Evolutionary conservation across 2,888 invertebrate species (phyloP).

Genomic region (Acanthococcus lagerstroemiae): DNA sequence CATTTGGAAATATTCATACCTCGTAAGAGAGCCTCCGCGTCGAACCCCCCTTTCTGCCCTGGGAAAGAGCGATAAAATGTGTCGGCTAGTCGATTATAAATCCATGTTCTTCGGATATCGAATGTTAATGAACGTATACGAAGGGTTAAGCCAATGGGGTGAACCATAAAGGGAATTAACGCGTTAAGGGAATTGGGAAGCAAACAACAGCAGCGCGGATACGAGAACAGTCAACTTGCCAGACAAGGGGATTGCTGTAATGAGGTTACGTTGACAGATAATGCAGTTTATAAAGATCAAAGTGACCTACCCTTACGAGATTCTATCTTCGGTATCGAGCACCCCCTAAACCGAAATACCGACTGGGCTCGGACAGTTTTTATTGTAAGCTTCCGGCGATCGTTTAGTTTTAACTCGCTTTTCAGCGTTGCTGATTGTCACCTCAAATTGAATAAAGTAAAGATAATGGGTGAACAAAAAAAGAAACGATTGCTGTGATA

Average conservation of each 20-base stretch:
- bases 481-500: too few relatives aligned
- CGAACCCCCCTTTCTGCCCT: too few relatives aligned
- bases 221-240: slow-evolving; percentile 15
- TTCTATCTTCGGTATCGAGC: slow-evolving; percentile 1
- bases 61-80: slow-evolving; percentile 1
- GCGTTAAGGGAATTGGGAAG: slow-evolving; percentile 26
- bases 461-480: slow-evolving; percentile 7
- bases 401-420: slow-evolving; percentile 8
- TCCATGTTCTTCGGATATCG: slow-evolving; percentile 10
- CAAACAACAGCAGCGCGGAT: slow-evolving; percentile 11
- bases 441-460: slow-evolving; percentile 25
- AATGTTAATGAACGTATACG: slow-evolving; percentile 22
- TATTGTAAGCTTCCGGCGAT: background rate
- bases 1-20: too few relatives aligned
- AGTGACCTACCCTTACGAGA: slow-evolving; percentile 12
- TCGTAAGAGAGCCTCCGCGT: too few relatives aligned
- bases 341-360: background rate
- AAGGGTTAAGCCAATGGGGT: slow-evolving; percentile 28
- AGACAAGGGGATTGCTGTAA: slow-evolving; percentile 11
- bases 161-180: slow-evolving; percentile 29
- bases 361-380: background rate
- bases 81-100: slow-evolving; percentile 5
- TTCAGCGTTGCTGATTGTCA: slow-evolving; percentile 21
- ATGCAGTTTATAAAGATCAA: slow-evolving; percentile 27
- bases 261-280: slow-evolving; percentile 29